Percentiles rank a stretch among this genome's conserved stretches.
Conservation (phyloP, 1,140 invertebrate species). For the Periplaneta americana region DNA sequence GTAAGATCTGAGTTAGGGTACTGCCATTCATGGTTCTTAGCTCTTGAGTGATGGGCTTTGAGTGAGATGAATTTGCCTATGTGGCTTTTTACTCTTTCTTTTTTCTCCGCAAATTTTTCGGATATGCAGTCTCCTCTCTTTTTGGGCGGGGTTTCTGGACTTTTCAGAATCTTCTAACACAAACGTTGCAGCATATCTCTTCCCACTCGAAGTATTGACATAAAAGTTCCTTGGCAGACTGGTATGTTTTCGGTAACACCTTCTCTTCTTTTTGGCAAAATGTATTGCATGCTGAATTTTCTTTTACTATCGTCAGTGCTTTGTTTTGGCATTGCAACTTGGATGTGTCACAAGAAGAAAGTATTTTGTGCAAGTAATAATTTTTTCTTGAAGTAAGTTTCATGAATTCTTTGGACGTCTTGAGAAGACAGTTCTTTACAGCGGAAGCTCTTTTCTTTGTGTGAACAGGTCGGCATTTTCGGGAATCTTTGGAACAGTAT, state of each 20-base stretch:
- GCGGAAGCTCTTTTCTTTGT: neutral
- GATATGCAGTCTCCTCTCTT: neutral
- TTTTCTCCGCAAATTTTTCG: no score
- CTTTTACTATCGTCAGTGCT: neutral
- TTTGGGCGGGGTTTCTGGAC: no score
- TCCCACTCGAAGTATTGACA: neutral
- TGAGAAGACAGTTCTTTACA: neutral
- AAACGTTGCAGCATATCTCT: no score
- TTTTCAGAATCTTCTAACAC: no score
- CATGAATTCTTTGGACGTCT: neutral
- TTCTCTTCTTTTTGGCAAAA: slow-evolving; percentile 5
- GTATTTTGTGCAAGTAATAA: neutral
- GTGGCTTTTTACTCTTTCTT: neutral
- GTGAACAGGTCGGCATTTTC: neutral
- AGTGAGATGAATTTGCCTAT: neutral
- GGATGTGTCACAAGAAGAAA: neutral
- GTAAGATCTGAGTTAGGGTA: no score
- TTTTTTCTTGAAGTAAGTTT: neutral
- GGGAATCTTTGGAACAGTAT: neutral
- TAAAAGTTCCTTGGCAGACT: neutral
- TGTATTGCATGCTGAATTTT: neutral
- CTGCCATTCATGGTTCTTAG: neutral
- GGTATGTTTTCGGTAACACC: slow-evolving; percentile 1
- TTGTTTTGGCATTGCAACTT: neutral
- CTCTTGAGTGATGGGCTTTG: neutral